Evolutionary conservation across 2,888 invertebrate genomes (phyloP).

Genomic region (Sminthurides aquaticus): DNA sequence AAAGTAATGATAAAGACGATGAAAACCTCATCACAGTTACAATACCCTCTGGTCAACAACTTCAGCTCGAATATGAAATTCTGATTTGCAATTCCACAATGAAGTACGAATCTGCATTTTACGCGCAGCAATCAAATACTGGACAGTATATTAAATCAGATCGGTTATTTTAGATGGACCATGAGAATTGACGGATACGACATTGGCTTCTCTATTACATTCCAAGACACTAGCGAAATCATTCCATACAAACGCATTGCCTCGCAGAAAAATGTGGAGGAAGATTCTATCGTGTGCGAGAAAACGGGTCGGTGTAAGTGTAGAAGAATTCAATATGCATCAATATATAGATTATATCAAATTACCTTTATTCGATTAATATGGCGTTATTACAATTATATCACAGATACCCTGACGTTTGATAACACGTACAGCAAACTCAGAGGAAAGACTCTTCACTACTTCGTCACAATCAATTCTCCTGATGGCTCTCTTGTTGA

Average conservation of each 20-base stretch:
- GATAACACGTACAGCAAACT: conserved; percentile 33
- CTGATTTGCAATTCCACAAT: conserved; percentile 14
- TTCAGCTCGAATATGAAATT: conserved; percentile 28
- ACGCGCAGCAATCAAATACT: no score
- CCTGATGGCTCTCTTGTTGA: conserved; percentile 15
- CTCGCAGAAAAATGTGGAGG: conserved; percentile 13
- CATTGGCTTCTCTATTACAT: conserved; percentile 30
- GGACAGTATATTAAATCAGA: no score
- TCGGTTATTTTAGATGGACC: conserved; percentile 26
- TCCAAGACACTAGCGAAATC: conserved; percentile 21
- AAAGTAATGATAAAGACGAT: not conserved
- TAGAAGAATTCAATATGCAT: no score
- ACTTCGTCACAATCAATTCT: conserved; percentile 12
- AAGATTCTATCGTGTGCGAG: conserved; percentile 20
- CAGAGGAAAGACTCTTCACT: conserved; percentile 30
- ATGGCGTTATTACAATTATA: no score
- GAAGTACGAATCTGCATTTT: conserved; percentile 22
- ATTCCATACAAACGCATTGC: conserved; percentile 15
- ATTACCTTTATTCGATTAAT: no score
- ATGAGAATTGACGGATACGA: conserved; percentile 34
- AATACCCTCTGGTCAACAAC: conserved; percentile 27
- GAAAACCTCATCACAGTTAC: conserved; percentile 26
- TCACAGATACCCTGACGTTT: conserved; percentile 8
- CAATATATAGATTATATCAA: no score
- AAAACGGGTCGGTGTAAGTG: conserved; percentile 19